A percentile compares a stretch with the other conserved stretches of the same genome.
These are phyloP conservation scores for Drosophila bunnanda DNA, from an alignment of 2,888 invertebrate species.

Conservation along the genomic window DNA sequence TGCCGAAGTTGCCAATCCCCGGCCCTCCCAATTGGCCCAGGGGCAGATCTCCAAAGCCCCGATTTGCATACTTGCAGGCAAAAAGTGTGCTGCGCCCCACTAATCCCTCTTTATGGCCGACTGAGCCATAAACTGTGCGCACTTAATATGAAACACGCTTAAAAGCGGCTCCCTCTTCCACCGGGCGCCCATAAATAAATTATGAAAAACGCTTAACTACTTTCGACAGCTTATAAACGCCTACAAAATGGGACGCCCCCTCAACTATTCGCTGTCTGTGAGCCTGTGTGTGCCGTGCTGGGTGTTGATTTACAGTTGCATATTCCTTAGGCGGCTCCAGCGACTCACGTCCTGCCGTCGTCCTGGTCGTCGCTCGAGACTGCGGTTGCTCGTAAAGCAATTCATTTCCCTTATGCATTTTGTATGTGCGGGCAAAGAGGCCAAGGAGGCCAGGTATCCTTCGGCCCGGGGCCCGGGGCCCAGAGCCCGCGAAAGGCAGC, in stretches of 20 bases:
- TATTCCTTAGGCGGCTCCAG: conserved; percentile 67
- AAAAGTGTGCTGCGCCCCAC: conserved; percentile 61
- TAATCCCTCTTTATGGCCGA: conserved; percentile 75
- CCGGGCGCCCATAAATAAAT: conserved; percentile 75
- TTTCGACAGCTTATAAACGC: conserved; percentile 81
- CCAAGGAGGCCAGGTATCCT: conserved; percentile 35
- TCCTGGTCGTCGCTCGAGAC: conserved; percentile 59
- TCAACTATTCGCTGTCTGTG: conserved; percentile 58
- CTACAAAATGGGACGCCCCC: conserved; percentile 69
- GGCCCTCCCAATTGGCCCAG: not conserved
- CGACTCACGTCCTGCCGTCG: conserved; percentile 15
- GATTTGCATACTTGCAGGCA: conserved; percentile 63
- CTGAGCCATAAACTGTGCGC: conserved; percentile 74
- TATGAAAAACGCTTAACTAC: conserved; percentile 81
- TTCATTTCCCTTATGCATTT: conserved; percentile 82
- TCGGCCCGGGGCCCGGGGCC: conserved; percentile 3
- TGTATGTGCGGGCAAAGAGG: conserved; percentile 42
- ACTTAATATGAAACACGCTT: conserved; percentile 80
- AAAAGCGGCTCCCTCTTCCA: conserved; percentile 70
- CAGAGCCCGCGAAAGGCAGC: conserved; percentile 12
- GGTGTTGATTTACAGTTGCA: conserved; percentile 80
- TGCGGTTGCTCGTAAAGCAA: conserved; percentile 79
- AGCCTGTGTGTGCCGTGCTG: conserved; percentile 22
- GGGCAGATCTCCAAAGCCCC: conserved; percentile 37
- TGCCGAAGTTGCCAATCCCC: conserved; percentile 40